These are phyloP conservation scores for Delichon dasypus DNA, from an alignment of 2,797 vertebrate species.

Conservation along the genomic window DNA sequence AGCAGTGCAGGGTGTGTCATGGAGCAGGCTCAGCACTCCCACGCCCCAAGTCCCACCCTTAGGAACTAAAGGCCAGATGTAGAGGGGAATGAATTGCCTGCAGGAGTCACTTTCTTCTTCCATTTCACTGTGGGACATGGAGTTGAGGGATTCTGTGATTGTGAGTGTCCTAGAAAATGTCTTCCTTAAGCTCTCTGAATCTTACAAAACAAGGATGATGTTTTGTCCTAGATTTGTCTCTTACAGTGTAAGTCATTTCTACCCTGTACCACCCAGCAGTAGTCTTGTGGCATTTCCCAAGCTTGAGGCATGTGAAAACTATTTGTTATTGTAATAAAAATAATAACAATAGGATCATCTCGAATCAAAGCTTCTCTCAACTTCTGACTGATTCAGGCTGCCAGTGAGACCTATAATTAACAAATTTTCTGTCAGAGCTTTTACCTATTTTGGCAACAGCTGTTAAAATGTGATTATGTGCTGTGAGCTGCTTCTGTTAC, in stretches of 20 bases:
- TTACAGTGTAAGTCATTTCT: background rate
- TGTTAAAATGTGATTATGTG: conserved; percentile 34
- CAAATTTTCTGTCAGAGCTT: background rate
- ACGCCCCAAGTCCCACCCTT: background rate
- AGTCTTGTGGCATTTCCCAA: background rate
- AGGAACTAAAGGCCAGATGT: rapidly evolving
- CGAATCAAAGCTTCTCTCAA: rapidly evolving
- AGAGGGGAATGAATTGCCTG: background rate
- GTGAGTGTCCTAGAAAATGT: background rate
- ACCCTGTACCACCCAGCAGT: background rate
- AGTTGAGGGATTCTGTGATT: background rate
- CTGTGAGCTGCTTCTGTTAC: background rate
- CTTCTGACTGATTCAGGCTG: background rate
- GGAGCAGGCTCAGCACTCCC: background rate
- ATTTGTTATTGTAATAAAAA: background rate
- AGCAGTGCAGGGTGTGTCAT: rapidly evolving
- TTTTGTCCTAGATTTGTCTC: background rate
- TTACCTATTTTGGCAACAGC: conserved; percentile 26
- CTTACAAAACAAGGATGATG: background rate
- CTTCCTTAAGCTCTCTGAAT: background rate
- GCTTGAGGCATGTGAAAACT: background rate
- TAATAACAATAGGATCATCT: background rate
- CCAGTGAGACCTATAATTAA: background rate
- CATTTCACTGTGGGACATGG: background rate
- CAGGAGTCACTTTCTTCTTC: background rate